These are phyloP conservation scores for Aurelia aurita DNA, from an alignment of 30 jellyfish, hydroid and myxozoan genomes.

Conservation along the genomic window DNA sequence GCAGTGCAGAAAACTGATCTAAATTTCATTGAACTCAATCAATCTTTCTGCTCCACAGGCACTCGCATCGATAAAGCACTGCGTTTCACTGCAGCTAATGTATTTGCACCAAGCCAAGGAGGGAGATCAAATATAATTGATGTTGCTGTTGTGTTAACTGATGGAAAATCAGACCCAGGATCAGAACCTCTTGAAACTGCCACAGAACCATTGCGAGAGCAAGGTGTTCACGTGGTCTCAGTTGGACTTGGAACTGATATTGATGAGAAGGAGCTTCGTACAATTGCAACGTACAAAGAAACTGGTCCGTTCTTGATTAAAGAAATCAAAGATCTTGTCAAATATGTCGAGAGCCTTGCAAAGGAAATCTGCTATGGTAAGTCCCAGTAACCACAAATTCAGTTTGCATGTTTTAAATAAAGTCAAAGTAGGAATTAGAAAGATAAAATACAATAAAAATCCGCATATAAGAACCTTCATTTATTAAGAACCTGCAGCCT, in stretches of 20 bases:
- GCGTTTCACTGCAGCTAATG: conserved; percentile 68
- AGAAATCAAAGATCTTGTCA: conserved; percentile 34
- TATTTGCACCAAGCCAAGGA: conserved; percentile 61
- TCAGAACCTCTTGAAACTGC: conserved; percentile 74
- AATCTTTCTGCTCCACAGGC: conserved; percentile 1
- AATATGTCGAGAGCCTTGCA: conserved; percentile 70
- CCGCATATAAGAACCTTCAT: too few relatives aligned
- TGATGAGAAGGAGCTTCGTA: conserved; percentile 58
- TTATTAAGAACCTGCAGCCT: too few relatives aligned
- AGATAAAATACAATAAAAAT: too few relatives aligned
- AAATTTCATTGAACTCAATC: not conserved
- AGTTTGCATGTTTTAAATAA: too few relatives aligned
- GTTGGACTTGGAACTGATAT: conserved; percentile 90
- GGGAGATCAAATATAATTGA: conserved; percentile 66
- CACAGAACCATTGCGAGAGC: conserved; percentile 66
- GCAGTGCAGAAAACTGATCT: not conserved
- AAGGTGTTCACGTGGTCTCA: conserved; percentile 72
- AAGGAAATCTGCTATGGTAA: conserved; percentile 82
- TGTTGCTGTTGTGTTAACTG: conserved; percentile 84
- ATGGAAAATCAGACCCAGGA: conserved; percentile 82
- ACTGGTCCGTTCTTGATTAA: conserved; percentile 66
- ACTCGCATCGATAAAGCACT: conserved; percentile 89
- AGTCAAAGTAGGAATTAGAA: too few relatives aligned
- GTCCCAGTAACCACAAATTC: too few relatives aligned
- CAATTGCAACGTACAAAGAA: conserved; percentile 68